Evolutionary conservation across 2,113 vertebrate species (phyloP).

Genomic region (Eidolon helvum): DNA sequence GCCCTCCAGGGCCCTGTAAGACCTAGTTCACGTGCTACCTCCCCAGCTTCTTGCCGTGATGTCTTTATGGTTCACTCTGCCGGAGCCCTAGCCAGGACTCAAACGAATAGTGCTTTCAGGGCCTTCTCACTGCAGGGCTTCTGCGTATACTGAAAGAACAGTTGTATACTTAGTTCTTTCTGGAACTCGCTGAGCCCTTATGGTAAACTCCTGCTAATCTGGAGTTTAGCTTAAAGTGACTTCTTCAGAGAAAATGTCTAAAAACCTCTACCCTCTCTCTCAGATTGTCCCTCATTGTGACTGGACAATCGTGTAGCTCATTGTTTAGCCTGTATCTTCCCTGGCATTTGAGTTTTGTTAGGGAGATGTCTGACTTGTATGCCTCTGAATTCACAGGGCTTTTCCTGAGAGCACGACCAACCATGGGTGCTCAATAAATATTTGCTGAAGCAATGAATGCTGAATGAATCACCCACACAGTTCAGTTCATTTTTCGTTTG

Average conservation of each 20-base stretch:
- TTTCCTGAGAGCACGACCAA: not conserved
- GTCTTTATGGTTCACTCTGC: not conserved
- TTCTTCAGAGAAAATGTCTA: not conserved
- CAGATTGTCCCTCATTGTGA: not conserved
- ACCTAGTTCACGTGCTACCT: not conserved
- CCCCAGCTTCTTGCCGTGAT: not conserved
- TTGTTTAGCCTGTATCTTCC: not conserved
- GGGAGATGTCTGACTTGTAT: not conserved
- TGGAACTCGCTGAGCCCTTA: not conserved
- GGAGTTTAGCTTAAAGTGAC: not conserved
- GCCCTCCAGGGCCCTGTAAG: not conserved
- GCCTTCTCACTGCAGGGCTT: not conserved
- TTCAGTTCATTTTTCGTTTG: not conserved
- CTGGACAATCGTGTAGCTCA: too few relatives aligned
- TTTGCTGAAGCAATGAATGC: not conserved
- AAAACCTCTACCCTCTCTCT: too few relatives aligned
- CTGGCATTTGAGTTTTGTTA: not conserved
- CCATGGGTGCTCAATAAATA: not conserved
- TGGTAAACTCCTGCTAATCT: not conserved
- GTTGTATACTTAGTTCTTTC: not conserved
- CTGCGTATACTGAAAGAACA: too few relatives aligned
- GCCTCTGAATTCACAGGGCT: not conserved
- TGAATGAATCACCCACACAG: not conserved
- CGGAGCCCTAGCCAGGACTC: accelerated
- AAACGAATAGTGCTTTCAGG: accelerated